phyloP scores from a whole-genome alignment of 2,888 invertebrate genomes.

The Mythimna pallens region DNA sequence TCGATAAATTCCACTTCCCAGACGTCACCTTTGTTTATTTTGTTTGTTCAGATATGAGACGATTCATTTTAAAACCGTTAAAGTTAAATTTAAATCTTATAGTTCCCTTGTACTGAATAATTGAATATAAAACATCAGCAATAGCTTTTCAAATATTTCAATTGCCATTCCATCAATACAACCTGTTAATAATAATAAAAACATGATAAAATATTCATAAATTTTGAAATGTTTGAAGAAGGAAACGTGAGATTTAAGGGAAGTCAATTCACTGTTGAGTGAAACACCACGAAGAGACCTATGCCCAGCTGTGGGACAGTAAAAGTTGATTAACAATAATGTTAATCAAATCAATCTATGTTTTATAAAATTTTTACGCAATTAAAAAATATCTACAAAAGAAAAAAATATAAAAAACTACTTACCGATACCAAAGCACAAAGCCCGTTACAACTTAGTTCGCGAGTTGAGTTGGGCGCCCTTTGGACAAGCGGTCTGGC shows the following conservation, averaged over 20 bases:
- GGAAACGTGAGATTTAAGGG: no score
- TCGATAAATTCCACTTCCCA: no score
- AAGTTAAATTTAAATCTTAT: neutral
- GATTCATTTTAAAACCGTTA: neutral
- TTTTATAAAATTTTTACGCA: neutral
- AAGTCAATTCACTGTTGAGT: no score
- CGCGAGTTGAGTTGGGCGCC: conserved; percentile 68
- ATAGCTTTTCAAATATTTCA: neutral
- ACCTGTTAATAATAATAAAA: neutral
- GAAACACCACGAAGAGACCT: no score
- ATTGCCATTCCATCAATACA: neutral
- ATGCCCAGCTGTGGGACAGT: no score
- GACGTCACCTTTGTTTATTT: no score
- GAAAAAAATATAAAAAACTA: conserved; percentile 8
- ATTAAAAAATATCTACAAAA: no score
- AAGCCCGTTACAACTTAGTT: conserved; percentile 74
- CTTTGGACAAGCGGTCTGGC: conserved; percentile 68
- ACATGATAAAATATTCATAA: neutral
- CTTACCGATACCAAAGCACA: conserved; percentile 58
- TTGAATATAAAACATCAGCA: neutral
- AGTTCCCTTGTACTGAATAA: neutral
- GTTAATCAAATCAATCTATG: no score
- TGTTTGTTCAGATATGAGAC: neutral
- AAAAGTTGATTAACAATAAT: no score
- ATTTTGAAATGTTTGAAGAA: neutral